Percentiles rank a stretch among this genome's conserved stretches.
Conservation (phyloP, 2,797 vertebrate species). For the Sebastes matsubarae region DNA sequence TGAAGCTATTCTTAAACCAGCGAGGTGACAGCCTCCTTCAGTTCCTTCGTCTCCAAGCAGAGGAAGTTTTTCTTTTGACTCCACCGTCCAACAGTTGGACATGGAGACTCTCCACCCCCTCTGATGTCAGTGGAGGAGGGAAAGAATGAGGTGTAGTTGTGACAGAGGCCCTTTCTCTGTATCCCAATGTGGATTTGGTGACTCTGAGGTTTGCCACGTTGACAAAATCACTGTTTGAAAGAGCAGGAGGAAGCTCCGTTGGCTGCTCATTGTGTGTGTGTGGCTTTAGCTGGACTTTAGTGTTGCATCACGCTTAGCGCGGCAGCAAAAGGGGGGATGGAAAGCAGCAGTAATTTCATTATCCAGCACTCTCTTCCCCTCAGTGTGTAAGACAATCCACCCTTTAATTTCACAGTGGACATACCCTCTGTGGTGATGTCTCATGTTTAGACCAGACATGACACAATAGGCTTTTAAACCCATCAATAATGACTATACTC, state of each 20-base stretch:
- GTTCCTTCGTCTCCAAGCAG: not conserved
- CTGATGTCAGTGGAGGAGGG: constrained; percentile 33
- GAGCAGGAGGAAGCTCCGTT: constrained; percentile 53
- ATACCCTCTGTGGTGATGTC: constrained; percentile 27
- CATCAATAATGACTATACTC: constrained; percentile 31
- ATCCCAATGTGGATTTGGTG: constrained; percentile 38
- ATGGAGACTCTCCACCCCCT: constrained; percentile 5
- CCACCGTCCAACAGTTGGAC: constrained; percentile 26
- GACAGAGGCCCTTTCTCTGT: constrained; percentile 45
- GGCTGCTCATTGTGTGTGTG: constrained; percentile 42
- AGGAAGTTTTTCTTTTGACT: constrained; percentile 35
- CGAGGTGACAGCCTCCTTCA: constrained; percentile 23
- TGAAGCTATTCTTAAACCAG: constrained; percentile 50
- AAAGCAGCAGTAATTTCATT: constrained; percentile 67
- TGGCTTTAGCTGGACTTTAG: constrained; percentile 37
- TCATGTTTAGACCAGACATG: constrained; percentile 47
- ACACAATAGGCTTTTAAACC: constrained; percentile 43
- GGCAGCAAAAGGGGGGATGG: constrained; percentile 32
- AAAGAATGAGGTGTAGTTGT: constrained; percentile 34
- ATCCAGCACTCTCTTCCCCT: constrained; percentile 44
- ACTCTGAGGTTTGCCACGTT: constrained; percentile 72
- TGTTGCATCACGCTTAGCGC: constrained; percentile 54
- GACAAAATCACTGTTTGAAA: constrained; percentile 65
- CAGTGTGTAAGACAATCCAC: constrained; percentile 22
- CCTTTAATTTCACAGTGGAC: constrained; percentile 47